A percentile compares a stretch with the other conserved stretches of the same genome.
Conservation (phyloP, 2,113 vertebrate genomes). For the Micromys minutus region DNA sequence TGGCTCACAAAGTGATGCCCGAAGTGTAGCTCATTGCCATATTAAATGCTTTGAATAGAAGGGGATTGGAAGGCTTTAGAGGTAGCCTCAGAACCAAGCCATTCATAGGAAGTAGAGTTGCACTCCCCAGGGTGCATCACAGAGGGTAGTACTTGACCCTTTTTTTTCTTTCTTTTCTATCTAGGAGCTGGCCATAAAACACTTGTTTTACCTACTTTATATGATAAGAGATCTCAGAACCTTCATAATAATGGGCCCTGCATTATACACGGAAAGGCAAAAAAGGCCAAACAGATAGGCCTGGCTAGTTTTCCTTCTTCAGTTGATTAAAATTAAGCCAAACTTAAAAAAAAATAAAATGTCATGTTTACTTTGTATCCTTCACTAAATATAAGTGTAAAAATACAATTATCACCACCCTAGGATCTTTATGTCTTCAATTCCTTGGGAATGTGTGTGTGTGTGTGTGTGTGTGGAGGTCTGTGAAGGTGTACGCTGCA, state of each 20-base stretch:
- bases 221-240: not conserved
- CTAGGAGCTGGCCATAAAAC: not conserved
- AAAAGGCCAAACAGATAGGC: not conserved
- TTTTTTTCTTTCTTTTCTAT: not conserved
- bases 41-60: not conserved
- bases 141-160: not conserved
- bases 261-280: not conserved
- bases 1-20: not conserved
- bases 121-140: no score
- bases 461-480: not conserved
- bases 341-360: not conserved
- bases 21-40: not conserved
- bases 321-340: not conserved
- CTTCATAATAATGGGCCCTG: not conserved
- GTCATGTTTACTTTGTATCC: not conserved
- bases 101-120: not conserved
- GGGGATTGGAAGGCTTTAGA: not conserved
- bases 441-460: not conserved
- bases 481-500: not conserved
- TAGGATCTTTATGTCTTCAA: not conserved
- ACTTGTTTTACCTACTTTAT: not conserved
- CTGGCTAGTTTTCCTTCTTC: not conserved
- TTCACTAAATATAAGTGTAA: not conserved
- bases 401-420: not conserved
- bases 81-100: not conserved